Percentiles rank a stretch among this genome's conserved stretches.
These are phyloP conservation scores for Cirrhinus mrigala DNA, from an alignment of 2,797 vertebrate species.

Conservation along the genomic window DNA sequence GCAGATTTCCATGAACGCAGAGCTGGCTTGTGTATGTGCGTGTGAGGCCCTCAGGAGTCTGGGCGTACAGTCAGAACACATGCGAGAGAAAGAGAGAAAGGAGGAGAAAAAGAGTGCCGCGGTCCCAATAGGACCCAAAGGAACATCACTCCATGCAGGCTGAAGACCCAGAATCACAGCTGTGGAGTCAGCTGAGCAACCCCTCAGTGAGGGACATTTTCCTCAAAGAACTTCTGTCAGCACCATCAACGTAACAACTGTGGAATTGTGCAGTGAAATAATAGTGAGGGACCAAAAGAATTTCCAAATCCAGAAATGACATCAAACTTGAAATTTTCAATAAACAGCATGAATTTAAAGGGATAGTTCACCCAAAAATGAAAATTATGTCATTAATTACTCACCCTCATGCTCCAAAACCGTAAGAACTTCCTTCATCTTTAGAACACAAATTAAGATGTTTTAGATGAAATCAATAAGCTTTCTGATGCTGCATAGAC, in stretches of 20 bases:
- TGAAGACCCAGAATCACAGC: slow-evolving; percentile 57
- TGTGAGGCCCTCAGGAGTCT: slow-evolving; percentile 43
- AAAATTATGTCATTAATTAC: no score
- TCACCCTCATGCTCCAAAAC: no score
- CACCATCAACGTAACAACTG: not conserved
- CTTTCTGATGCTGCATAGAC: no score
- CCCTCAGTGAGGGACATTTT: slow-evolving; percentile 16
- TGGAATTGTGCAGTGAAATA: slow-evolving; percentile 22
- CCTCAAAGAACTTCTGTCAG: slow-evolving; percentile 32
- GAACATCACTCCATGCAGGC: slow-evolving; percentile 56
- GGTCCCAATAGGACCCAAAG: slow-evolving; percentile 60
- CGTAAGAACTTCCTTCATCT: no score
- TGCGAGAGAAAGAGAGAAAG: slow-evolving; percentile 43
- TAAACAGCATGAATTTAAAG: not conserved
- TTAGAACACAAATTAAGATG: no score
- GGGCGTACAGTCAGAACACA: slow-evolving; percentile 67
- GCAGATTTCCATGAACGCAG: slow-evolving; percentile 56
- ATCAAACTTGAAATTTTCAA: not conserved
- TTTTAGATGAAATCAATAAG: no score
- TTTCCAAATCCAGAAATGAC: slow-evolving; percentile 1
- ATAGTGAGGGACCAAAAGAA: not conserved
- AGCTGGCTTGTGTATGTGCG: slow-evolving; percentile 47
- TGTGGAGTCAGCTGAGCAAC: slow-evolving; percentile 50
- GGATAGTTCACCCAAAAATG: not conserved
- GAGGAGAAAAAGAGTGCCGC: slow-evolving; percentile 42